Conservation (phyloP, 2,888 invertebrate genomes). For the Hirtodrosophila trivittata region DNA sequence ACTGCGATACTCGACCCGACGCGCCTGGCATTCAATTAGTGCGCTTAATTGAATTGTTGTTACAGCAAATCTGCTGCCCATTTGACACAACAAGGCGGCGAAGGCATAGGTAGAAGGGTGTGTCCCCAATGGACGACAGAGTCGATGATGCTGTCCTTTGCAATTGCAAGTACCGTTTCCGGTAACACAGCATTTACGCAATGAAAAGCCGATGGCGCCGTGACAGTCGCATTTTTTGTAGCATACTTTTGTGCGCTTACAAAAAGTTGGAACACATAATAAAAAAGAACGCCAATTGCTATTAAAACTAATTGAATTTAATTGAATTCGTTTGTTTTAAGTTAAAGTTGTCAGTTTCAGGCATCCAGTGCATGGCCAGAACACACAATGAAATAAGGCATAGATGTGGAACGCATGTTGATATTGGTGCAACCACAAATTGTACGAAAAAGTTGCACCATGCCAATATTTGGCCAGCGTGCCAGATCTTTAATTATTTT, state of each 20-base stretch:
- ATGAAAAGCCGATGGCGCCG: slow-evolving; percentile 24
- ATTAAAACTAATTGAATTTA: slow-evolving; percentile 77
- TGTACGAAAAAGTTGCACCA: slow-evolving; percentile 57
- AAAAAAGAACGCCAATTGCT: slow-evolving; percentile 42
- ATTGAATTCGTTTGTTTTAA: slow-evolving; percentile 60
- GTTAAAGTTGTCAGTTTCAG: slow-evolving; percentile 40
- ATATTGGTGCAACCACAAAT: slow-evolving; percentile 34
- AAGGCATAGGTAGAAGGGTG: slow-evolving; percentile 4
- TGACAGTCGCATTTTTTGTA: slow-evolving; percentile 33
- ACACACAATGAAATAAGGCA: too few relatives aligned
- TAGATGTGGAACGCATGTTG: slow-evolving; percentile 11
- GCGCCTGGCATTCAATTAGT: slow-evolving; percentile 76
- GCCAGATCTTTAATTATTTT: slow-evolving; percentile 70
- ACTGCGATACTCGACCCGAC: slow-evolving; percentile 49
- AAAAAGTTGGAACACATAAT: slow-evolving; percentile 34
- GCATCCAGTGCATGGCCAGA: neutral
- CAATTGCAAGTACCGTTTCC: slow-evolving; percentile 56
- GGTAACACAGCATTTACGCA: slow-evolving; percentile 67
- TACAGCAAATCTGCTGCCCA: slow-evolving; percentile 71
- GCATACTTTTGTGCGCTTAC: slow-evolving; percentile 46
- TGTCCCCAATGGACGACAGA: slow-evolving; percentile 7
- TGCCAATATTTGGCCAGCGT: slow-evolving; percentile 76
- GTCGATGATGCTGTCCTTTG: slow-evolving; percentile 45
- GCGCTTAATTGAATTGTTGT: slow-evolving; percentile 81
- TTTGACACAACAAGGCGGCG: slow-evolving; percentile 34